Evolutionary conservation across 2,113 vertebrate species (phyloP), one percentile per base, ranked within the genome.

Genomic region (Castor canadensis): DNA sequence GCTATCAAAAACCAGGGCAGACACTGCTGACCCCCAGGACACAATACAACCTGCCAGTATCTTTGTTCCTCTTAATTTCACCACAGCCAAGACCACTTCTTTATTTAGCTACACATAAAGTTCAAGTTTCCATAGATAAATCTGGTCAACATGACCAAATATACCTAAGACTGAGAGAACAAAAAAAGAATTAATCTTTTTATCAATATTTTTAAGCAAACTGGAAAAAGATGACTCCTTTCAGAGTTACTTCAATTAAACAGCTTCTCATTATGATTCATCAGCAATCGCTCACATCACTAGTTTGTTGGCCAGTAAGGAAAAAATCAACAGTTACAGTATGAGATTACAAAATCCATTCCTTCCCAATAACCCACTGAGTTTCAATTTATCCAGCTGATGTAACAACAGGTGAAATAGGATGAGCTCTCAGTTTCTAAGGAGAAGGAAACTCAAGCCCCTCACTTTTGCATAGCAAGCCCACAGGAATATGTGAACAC

Each of bases 1-100:
- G 32, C 66, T 83, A 90, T 85, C 30, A 16, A 43, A 83, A 94
- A 82, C 32, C 60, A 88, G 67, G 66, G 28, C n/a, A 85, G 67
- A 58, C 93, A 97, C 95, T 91, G 91, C 93, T 93, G 72, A 92
- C 88, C 93, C 66, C 76, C 81, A 72, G 76, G 95, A 67, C 67
- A 84, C 17, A 7, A 4, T 5, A 15, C 7, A 69, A 77, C 66
- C 77, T 94, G 84, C 88, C 88, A 94, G 81, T 15, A 77, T 85
- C 45, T 32, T 81, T 67, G 47, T 45, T 76, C 2, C 30, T 16
- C 62, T 87, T 64, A 32, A 30, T 85, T 79, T 90, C 49, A 40
- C 76, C 6, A 4, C 32, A 76, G 58, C 45, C 93, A 92, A 88
- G 38, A 28, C 28, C n/a, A 60, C 43, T 71, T 79, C 9, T 9